A percentile compares a stretch with the other conserved stretches of the same genome.
Evolutionary conservation across 2,797 vertebrate species (phyloP).

Genomic region (Sciurus carolinensis): DNA sequence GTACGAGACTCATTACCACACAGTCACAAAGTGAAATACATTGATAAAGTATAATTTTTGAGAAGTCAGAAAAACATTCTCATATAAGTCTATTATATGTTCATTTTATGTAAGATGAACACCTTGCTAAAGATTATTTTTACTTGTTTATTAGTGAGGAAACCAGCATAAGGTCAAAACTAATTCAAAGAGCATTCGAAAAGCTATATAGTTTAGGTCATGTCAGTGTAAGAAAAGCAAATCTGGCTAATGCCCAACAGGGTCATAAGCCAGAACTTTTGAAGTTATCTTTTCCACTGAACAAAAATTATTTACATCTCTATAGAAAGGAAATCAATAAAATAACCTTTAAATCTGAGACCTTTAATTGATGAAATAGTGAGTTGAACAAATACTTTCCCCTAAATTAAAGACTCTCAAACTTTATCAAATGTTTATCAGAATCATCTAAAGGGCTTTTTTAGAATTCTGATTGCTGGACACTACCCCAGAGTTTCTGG

Average conservation of each 20-base stretch:
- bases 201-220: neutral
- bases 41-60: neutral
- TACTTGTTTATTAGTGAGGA: neutral
- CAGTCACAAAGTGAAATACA: neutral
- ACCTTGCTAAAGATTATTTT: neutral
- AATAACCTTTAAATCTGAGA: neutral
- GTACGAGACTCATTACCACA: neutral
- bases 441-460: neutral
- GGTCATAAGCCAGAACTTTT: neutral
- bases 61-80: neutral
- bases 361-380: neutral
- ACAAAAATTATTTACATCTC: neutral
- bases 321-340: neutral
- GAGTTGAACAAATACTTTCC: neutral
- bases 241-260: neutral
- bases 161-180: neutral
- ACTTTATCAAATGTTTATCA: neutral
- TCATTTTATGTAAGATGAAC: neutral
- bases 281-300: neutral
- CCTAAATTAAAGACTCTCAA: neutral
- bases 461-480: neutral
- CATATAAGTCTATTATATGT: neutral
- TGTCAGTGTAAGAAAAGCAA: neutral
- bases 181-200: neutral
- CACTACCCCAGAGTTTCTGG: neutral